Conservation (phyloP, 2,797 vertebrate genomes). For the Argyrosomus regius region DNA sequence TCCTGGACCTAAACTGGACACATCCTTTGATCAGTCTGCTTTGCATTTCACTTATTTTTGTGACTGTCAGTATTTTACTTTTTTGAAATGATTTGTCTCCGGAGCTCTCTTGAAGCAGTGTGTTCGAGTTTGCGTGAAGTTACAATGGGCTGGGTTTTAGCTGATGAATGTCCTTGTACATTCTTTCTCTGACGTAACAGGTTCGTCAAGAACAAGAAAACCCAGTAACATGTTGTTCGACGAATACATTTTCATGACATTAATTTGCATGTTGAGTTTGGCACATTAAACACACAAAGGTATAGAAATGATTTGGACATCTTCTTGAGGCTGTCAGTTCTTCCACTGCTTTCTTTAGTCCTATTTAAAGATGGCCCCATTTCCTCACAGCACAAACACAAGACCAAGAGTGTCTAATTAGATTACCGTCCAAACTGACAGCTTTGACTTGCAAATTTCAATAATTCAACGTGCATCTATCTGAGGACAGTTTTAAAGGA, state of each 20-base stretch:
- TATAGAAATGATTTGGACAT: conserved; percentile 31
- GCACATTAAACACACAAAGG: conserved; percentile 6
- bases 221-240: neutral
- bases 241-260: conserved; percentile 14
- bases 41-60: neutral
- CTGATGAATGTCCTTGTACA: neutral
- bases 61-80: neutral
- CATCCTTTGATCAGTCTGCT: neutral
- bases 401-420: conserved; percentile 57
- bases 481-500: conserved; percentile 14
- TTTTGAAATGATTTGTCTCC: neutral
- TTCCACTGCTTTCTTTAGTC: conserved; percentile 29
- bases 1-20: no score
- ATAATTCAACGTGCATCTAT: conserved; percentile 47
- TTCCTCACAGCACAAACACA: conserved; percentile 48
- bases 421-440: conserved; percentile 63
- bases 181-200: conserved; percentile 4
- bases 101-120: neutral
- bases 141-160: neutral
- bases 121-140: neutral
- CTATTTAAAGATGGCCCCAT: conserved; percentile 76
- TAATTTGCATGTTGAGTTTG: conserved; percentile 21
- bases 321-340: conserved; percentile 30
- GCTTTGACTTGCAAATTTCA: conserved; percentile 54
- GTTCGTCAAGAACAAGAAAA: neutral